phyloP scores from a whole-genome alignment of 2,888 invertebrate genomes.

The Cephus pygmeus region DNA sequence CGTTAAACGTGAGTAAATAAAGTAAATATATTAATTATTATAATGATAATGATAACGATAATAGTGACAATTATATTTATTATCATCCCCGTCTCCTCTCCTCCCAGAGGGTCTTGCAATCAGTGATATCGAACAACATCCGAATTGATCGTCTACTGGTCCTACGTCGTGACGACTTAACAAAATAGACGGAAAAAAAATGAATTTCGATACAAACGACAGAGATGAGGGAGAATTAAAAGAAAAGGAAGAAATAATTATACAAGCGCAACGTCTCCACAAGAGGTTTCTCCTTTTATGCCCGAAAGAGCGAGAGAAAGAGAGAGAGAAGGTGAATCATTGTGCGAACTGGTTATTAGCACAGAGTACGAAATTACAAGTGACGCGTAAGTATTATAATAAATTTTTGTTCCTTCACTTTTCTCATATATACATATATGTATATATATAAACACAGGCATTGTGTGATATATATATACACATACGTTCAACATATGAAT shows the following conservation, averaged over 20 bases:
- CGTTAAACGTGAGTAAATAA: too few species aligned
- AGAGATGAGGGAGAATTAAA: not conserved
- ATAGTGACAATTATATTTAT: too few species aligned
- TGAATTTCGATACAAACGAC: not conserved
- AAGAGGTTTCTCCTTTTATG: conserved; percentile 39
- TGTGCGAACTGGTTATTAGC: not conserved
- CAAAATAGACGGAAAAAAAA: not conserved
- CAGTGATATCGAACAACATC: too few species aligned
- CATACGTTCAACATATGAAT: conserved; percentile 49
- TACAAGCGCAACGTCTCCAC: not conserved
- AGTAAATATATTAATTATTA: too few species aligned
- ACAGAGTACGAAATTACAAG: conserved; percentile 25
- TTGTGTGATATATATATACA: conserved; percentile 35
- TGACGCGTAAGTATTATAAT: conserved; percentile 33
- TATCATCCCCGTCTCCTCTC: too few species aligned
- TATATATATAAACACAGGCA: conserved; percentile 27
- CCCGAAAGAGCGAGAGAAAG: conserved; percentile 24
- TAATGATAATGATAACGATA: too few species aligned
- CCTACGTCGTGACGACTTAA: not conserved
- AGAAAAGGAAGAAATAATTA: not conserved
- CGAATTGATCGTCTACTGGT: not conserved
- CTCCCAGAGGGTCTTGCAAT: too few species aligned
- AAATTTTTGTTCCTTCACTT: conserved; percentile 22
- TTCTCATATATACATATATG: conserved; percentile 30
- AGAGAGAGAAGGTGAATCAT: conserved; percentile 28